Percentiles rank a stretch among this genome's conserved stretches.
Conservation (phyloP, 2,888 invertebrate species). For the Serrognathus titanus region DNA sequence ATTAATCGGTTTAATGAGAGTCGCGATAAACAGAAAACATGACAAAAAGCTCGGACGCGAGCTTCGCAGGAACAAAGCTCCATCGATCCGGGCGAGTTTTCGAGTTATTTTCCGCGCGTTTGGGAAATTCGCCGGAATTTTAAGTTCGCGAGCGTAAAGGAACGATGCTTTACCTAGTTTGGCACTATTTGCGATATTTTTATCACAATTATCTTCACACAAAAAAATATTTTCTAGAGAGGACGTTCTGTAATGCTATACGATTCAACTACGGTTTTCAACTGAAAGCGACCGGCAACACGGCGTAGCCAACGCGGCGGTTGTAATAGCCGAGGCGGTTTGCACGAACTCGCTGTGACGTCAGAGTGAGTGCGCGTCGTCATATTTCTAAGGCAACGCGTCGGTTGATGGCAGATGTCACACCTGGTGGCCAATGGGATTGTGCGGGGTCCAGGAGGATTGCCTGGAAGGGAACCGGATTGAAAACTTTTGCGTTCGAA, state of each 20-base stretch:
- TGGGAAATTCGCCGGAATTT: constrained; percentile 2
- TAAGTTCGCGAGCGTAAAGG: not conserved
- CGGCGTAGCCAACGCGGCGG: constrained; percentile 22
- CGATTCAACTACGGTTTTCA: constrained; percentile 43
- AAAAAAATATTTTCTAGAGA: constrained; percentile 41
- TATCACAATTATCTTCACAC: constrained; percentile 50
- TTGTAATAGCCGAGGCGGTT: constrained; percentile 13
- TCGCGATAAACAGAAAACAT: not conserved
- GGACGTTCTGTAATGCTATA: constrained; percentile 42
- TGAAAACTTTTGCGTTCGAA: constrained; percentile 38
- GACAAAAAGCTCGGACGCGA: constrained; percentile 16
- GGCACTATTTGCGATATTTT: constrained; percentile 49
- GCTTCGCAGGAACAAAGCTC: constrained; percentile 18
- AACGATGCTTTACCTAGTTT: constrained; percentile 46
- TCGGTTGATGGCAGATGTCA: constrained; percentile 22
- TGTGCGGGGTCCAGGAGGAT: constrained; percentile 36
- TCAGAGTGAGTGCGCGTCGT: constrained; percentile 35
- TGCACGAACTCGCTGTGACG: constrained; percentile 34
- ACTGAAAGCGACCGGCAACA: constrained; percentile 44
- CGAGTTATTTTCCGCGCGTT: not conserved
- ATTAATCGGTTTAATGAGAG: not conserved
- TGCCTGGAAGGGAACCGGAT: constrained; percentile 38
- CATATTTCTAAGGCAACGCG: constrained; percentile 13
- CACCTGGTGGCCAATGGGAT: constrained; percentile 33
- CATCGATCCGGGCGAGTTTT: constrained; percentile 16